Base-by-base conservation (phyloP, 2,113 vertebrate genomes). In the Mohoua ochrocephala region DNA sequence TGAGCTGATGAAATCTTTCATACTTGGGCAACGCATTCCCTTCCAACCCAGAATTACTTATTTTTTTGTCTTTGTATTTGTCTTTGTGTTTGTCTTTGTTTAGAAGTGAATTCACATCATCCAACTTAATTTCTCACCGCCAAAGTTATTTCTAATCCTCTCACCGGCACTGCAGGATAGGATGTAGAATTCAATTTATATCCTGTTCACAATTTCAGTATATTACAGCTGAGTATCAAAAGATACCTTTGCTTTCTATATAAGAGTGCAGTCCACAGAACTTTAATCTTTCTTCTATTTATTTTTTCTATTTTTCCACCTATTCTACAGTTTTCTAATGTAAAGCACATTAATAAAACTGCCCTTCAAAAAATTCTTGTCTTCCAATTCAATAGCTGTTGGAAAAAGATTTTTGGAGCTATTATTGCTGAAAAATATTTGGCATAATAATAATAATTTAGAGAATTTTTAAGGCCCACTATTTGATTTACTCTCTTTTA, bases 401-500 rank as follows among this genome's bases (percentile, higher is more conserved):
- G 53, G 23, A 23, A 77, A 86, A 84, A 63, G 1, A 24, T 30
- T 24, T 11, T 47, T 63, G 24, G 7, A 84, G 39, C 9, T 47
- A 7, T 21, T 44, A 33, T 52, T 73, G 13, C 15, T 33, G 13
- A 35, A 63, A 75, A 65, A 67, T 30, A 50, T 61, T 75, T 71
- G 18, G 6, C 3, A 16, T 20, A 44, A 52, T 26, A 60, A 27
- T 33, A 78, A 28, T 37, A 16, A 49, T 44, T 22, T 39, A 0
- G 71, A 57, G 53, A 63, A 54, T 5, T 0, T 42, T 61, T 74
- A 37, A 11, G 6, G 3, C 2, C 57, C 1, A 1, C 10, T 41
- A 35, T 65, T 5, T 69, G 2, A 42, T 75, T 85, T 41, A 37
- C 1, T 1, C 2, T 61, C 27, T 53, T 47, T 17, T 65, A 53